A percentile compares a stretch with the other conserved stretches of the same genome.
Evolutionary conservation across 2,113 vertebrate genomes (phyloP).

Genomic region (Stegostoma tigrinum): DNA sequence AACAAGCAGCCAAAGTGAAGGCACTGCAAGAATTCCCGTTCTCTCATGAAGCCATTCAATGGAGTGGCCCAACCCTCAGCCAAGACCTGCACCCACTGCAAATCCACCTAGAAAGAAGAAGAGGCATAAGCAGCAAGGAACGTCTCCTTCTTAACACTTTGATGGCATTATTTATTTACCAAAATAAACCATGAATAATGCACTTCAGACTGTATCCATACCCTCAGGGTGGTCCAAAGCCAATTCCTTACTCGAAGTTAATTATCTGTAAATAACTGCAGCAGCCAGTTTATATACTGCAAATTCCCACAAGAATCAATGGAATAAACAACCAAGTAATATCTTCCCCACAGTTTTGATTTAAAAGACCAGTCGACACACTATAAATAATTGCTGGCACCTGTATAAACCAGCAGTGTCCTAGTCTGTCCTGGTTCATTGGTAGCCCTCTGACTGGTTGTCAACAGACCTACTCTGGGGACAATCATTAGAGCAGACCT

Average conservation of each 20-base stretch:
- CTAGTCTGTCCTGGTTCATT: background rate
- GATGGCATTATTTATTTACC: conserved; percentile 11
- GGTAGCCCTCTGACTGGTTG: background rate
- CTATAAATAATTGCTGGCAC: background rate
- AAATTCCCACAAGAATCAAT: background rate
- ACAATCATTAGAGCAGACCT: background rate
- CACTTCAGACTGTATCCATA: background rate
- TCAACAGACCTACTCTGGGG: background rate
- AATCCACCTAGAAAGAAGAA: conserved; percentile 73
- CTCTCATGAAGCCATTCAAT: conserved; percentile 93
- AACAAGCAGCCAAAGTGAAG: conserved; percentile 95
- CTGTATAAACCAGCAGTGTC: background rate
- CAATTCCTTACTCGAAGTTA: background rate
- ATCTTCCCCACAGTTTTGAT: background rate
- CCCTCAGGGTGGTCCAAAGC: background rate
- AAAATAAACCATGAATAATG: background rate
- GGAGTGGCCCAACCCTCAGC: conserved; percentile 98
- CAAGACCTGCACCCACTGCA: conserved; percentile 98
- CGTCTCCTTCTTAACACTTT: conserved; percentile 36
- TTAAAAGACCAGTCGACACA: background rate
- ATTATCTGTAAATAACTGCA: background rate
- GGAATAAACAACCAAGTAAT: background rate
- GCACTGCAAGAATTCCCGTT: conserved; percentile 90
- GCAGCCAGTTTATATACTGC: background rate
- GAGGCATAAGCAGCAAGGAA: background rate